Evolutionary conservation across 2,113 vertebrate genomes (phyloP), one percentile per base, ranked within the genome.

Genomic region (Corythoichthys haematopterus): DNA sequence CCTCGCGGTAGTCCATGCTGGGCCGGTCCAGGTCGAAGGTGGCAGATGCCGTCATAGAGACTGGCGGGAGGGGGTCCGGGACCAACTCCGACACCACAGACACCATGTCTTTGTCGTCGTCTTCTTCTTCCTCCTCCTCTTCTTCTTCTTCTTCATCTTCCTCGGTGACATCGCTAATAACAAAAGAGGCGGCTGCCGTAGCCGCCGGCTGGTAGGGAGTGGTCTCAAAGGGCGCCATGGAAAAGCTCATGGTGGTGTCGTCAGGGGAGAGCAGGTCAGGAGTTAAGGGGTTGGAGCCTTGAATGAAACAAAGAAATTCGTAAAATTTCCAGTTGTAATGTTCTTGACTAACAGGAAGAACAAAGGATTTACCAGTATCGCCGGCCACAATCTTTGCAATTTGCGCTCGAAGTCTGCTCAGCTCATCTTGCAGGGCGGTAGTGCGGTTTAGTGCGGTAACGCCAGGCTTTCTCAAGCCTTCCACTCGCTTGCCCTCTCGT

Each of bases 151-250:
- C 20, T 59, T 95, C 95, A 43, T 90, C 88, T 57, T 91, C 94
- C 84, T 98, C 95, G 0, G 95, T 97, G 90, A 98, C 96, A 16
- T 98, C 96, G 46, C 96, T 98, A 84, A 99, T 97, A 87, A 98
- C 96, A 80, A 99, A 99, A 77, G 97, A 98, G 72, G 96, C 98
- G 0, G 79, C 76, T 0, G 84, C 77, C 0, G 79, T 35, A 50
- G 87, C 60, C 37, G 92, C 91, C 0, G 95, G 94, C 76, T 95
- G 96, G 90, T 93, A 96, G 77, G 95, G 89, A 3, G 69, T 80
- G 0, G 80, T 64, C 76, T 96, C 97, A 2, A 96, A 99, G n/a
- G 95, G 94, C 16, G 94, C 93, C 70, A 98, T 89, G 37, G 96
- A 95, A 74, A 96, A 96, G 69, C 93, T 95, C 79, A 96, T 90